Evolutionary conservation across 2,113 vertebrate species (phyloP).

Genomic region (Edolisoma coerulescens): DNA sequence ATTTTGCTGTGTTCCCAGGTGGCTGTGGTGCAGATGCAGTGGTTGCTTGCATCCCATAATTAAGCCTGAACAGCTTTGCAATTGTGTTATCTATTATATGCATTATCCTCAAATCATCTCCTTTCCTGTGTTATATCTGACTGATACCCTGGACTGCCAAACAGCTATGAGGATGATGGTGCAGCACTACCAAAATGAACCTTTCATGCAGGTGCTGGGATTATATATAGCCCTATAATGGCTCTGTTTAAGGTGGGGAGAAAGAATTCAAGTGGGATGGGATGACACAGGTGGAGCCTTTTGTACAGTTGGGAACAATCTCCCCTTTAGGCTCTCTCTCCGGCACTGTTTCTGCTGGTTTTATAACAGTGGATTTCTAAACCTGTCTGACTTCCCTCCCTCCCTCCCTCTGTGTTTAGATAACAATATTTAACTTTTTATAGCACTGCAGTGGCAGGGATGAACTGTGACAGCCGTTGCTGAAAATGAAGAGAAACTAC

Average conservation of each 20-base stretch:
- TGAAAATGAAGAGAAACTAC: background rate
- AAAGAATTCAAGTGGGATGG: background rate
- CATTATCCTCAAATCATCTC: background rate
- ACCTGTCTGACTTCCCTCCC: background rate
- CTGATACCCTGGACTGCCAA: background rate
- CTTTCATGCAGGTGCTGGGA: background rate
- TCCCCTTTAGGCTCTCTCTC: background rate
- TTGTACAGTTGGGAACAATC: background rate
- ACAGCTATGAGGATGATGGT: background rate
- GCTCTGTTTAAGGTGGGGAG: background rate
- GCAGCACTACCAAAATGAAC: background rate
- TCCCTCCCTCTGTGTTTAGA: background rate
- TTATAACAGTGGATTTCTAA: background rate
- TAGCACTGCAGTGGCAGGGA: background rate
- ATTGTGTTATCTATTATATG: background rate
- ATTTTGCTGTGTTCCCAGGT: background rate
- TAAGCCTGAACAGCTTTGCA: conserved; percentile 19
- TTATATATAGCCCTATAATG: background rate
- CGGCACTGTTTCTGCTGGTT: background rate
- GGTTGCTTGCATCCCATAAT: background rate
- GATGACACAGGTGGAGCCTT: background rate
- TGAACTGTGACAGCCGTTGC: background rate
- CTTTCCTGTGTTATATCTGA: background rate
- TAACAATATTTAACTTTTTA: conserved; percentile 22
- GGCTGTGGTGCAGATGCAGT: background rate